Evolutionary conservation across 1,140 invertebrate species (phyloP).

Genomic region (Euwallacea similis): DNA sequence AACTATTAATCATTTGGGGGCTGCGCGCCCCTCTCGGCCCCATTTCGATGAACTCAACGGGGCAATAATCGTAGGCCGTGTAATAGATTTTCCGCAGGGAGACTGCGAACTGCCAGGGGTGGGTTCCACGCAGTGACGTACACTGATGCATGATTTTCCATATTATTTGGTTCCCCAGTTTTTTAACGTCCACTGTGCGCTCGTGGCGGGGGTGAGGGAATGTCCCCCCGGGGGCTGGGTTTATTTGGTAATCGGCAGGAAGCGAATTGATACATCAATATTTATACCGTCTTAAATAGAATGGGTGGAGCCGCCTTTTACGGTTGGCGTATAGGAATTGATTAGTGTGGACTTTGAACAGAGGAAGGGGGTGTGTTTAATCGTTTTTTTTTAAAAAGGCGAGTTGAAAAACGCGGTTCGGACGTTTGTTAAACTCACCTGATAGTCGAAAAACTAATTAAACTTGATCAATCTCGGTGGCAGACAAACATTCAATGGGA

Average conservation of each 20-base stretch:
- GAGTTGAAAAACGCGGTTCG: too few species aligned
- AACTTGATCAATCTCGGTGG: too few species aligned
- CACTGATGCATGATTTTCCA: too few species aligned
- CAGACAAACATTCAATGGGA: too few species aligned
- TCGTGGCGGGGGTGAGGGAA: conserved; percentile 24
- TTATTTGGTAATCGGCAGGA: conserved; percentile 54
- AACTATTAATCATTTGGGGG: conserved; percentile 36
- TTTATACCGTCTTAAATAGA: conserved; percentile 53
- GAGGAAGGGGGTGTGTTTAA: too few species aligned
- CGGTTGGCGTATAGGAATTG: too few species aligned
- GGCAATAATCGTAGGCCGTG: conserved; percentile 45
- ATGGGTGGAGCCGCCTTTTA: too few species aligned
- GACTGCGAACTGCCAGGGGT: conserved; percentile 40
- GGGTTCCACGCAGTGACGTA: conserved; percentile 21
- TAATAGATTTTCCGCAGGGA: conserved; percentile 45
- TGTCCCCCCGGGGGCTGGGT: conserved; percentile 44
- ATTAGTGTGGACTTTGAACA: too few species aligned
- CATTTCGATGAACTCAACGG: conserved; percentile 44
- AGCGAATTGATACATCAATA: conserved; percentile 55
- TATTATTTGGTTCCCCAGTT: too few species aligned
- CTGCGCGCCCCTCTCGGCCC: conserved; percentile 13
- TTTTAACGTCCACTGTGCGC: neutral
- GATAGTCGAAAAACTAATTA: too few species aligned
- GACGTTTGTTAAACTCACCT: too few species aligned
- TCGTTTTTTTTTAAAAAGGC: too few species aligned